Percentiles rank a stretch among this genome's conserved stretches.
These are phyloP conservation scores for Gadopsis marmoratus DNA, from an alignment of 2,797 vertebrate genomes.

Conservation along the genomic window DNA sequence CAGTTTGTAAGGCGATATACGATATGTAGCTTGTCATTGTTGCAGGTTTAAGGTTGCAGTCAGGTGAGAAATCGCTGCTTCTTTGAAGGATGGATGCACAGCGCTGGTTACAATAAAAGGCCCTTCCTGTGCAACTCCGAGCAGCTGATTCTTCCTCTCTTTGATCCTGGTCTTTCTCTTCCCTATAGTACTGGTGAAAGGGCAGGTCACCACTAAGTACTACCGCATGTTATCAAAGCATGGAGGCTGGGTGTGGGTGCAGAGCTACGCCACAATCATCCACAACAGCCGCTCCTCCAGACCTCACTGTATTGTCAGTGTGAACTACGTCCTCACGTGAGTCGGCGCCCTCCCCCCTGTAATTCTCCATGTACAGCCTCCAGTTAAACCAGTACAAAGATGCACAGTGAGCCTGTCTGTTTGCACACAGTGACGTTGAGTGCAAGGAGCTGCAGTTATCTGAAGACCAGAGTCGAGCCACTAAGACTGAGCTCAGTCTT, in stretches of 20 bases:
- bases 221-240: conserved; percentile 95
- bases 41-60: neutral
- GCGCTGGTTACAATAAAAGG: neutral
- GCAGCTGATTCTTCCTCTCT: neutral
- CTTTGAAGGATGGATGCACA: neutral
- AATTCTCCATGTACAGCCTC: neutral
- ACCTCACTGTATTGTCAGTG: conserved; percentile 96
- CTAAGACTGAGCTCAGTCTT: conserved; percentile 83
- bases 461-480: conserved; percentile 88
- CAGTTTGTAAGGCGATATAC: neutral
- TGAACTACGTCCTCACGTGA: conserved; percentile 98
- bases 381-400: neutral
- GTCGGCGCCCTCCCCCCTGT: conserved; percentile 57
- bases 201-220: conserved; percentile 97
- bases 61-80: neutral
- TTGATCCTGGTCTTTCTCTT: conserved; percentile 5
- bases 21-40: neutral
- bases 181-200: conserved; percentile 92
- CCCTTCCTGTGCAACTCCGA: neutral
- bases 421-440: conserved; percentile 89
- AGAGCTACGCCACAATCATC: conserved; percentile 96
- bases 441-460: conserved; percentile 93
- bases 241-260: conserved; percentile 98
- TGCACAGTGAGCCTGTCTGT: conserved; percentile 21
- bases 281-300: conserved; percentile 97